These are phyloP conservation scores for Drosophila mimica DNA, from an alignment of 2,888 invertebrate genomes.

Conservation along the genomic window DNA sequence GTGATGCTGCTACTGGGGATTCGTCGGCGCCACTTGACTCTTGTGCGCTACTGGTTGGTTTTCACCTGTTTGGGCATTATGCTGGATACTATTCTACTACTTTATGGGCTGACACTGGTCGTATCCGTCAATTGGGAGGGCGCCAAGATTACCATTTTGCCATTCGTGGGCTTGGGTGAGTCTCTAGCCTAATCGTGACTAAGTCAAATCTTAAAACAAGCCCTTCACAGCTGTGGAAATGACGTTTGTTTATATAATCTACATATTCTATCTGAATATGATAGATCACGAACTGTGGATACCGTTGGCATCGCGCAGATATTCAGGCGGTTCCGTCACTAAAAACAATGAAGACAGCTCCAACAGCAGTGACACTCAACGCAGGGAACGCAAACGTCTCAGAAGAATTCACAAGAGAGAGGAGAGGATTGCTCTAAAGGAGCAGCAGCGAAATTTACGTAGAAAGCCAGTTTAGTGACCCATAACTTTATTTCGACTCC, in stretches of 20 bases:
- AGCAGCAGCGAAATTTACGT: constrained; percentile 27
- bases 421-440: constrained; percentile 28
- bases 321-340: constrained; percentile 14
- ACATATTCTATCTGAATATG: constrained; percentile 61
- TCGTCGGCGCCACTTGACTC: constrained; percentile 37
- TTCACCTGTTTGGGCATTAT: constrained; percentile 70
- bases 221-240: constrained; percentile 63
- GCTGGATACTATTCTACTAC: constrained; percentile 56
- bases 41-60: constrained; percentile 62
- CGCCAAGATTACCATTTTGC: constrained; percentile 57
- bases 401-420: constrained; percentile 24
- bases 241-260: constrained; percentile 70
- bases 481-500: not conserved
- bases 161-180: constrained; percentile 64
- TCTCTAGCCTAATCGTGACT: not conserved
- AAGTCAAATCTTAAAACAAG: not conserved
- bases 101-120: constrained; percentile 65
- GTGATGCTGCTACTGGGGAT: constrained; percentile 48
- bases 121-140: constrained; percentile 65
- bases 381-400: constrained; percentile 37
- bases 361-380: constrained; percentile 3
- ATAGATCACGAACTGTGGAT: constrained; percentile 32
- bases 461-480: constrained; percentile 23
- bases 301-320: constrained; percentile 18
- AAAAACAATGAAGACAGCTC: not conserved